Percentiles rank a stretch among this genome's conserved stretches.
Evolutionary conservation across 1,140 invertebrate species (phyloP).

Genomic region (Rhizoglyphus robini): DNA sequence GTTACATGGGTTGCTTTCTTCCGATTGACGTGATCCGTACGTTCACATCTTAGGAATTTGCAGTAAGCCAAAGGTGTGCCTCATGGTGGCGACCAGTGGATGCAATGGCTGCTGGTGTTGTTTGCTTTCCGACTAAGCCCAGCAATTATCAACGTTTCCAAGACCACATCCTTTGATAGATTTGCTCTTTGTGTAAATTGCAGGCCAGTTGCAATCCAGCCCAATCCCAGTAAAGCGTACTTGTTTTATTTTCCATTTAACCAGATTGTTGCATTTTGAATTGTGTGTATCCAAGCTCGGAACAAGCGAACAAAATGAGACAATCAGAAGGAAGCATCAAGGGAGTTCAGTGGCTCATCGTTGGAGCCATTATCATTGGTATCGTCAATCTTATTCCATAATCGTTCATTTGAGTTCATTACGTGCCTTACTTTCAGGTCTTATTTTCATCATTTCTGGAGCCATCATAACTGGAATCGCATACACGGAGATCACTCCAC

Average conservation of each 20-base stretch:
- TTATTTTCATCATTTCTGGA: slow-evolving; percentile 26
- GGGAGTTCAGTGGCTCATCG: neutral
- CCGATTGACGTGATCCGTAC: too few relatives aligned
- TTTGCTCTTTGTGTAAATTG: neutral
- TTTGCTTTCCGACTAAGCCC: neutral
- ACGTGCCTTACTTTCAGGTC: slow-evolving; percentile 11
- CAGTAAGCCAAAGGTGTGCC: neutral
- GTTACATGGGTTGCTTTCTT: neutral
- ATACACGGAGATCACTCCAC: slow-evolving; percentile 28
- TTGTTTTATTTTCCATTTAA: slow-evolving; percentile 5
- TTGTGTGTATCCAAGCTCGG: neutral
- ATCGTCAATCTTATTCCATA: neutral
- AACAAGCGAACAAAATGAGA: neutral
- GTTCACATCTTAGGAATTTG: slow-evolving; percentile 8
- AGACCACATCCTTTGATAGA: neutral
- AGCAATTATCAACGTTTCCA: slow-evolving; percentile 1
- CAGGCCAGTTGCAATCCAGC: neutral
- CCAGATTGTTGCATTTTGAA: neutral
- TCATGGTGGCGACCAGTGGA: neutral
- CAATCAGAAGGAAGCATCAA: neutral
- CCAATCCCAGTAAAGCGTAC: neutral
- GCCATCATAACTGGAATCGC: slow-evolving; percentile 27
- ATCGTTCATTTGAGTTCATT: neutral
- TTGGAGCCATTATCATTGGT: slow-evolving; percentile 10
- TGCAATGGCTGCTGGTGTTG: slow-evolving; percentile 7